Evolutionary conservation across 2,888 invertebrate genomes (phyloP).

Genomic region (Pachymerium ferrugineum): DNA sequence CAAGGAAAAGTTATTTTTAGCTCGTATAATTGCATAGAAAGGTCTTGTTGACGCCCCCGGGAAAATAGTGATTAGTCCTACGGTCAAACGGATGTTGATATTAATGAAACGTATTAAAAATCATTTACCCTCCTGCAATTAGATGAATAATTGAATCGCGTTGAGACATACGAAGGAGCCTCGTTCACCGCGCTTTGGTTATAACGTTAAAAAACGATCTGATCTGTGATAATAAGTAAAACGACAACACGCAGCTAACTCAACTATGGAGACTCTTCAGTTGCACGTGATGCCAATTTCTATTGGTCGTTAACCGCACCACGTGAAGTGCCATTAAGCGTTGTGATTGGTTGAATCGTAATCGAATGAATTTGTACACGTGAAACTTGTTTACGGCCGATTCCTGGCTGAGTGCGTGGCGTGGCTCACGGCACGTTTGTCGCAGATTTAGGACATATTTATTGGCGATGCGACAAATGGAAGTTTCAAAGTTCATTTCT

Average conservation of each 20-base stretch:
- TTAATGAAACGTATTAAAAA: conserved; percentile 31
- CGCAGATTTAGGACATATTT: no score
- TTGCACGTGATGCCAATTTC: conserved; percentile 42
- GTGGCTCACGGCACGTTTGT: neutral
- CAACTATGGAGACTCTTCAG: neutral
- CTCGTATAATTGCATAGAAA: neutral
- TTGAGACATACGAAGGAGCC: conserved; percentile 43
- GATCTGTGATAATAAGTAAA: no score
- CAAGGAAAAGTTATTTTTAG: no score
- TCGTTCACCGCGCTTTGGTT: neutral
- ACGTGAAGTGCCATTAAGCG: neutral
- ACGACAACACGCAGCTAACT: neutral
- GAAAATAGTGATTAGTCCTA: neutral
- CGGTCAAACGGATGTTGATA: neutral
- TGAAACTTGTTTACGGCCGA: neutral
- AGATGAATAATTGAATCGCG: conserved; percentile 84
- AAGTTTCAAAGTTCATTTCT: neutral
- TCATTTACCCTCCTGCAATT: conserved; percentile 88
- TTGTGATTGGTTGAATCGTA: neutral
- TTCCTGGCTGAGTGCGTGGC: neutral
- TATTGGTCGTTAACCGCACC: conserved; percentile 48
- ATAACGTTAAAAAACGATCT: neutral
- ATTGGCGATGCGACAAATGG: neutral
- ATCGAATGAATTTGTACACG: neutral
- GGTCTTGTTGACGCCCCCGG: neutral